Evolutionary conservation across 2,888 invertebrate species (phyloP).

Genomic region (Xanthostigma xanthostigma): DNA sequence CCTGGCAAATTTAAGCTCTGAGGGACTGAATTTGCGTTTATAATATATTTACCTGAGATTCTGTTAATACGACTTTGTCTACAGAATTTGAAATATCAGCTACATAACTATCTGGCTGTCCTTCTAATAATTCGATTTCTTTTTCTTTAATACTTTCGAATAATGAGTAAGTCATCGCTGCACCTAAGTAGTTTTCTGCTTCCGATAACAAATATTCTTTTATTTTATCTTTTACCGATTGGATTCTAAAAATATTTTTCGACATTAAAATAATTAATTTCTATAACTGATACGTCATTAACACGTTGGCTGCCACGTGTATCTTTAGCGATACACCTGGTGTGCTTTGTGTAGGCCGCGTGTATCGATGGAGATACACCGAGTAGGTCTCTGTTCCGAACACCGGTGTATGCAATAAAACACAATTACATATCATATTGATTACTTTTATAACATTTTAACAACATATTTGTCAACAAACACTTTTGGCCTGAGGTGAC

Average conservation of each 20-base stretch:
- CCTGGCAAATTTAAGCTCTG: no score
- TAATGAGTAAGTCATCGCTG: slow-evolving; percentile 88
- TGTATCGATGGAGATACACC: no score
- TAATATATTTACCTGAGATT: slow-evolving; percentile 4
- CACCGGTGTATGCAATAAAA: no score
- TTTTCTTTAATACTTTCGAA: slow-evolving; percentile 85
- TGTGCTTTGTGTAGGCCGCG: no score
- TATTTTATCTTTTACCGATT: slow-evolving; percentile 56
- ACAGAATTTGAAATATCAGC: slow-evolving; percentile 31
- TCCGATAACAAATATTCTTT: slow-evolving; percentile 44
- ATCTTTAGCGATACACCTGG: no score
- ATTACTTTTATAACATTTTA: no score
- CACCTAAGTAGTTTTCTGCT: slow-evolving; percentile 71
- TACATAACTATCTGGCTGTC: slow-evolving; percentile 46
- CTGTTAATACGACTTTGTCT: slow-evolving; percentile 27
- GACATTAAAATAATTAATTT: neutral
- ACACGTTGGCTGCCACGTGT: no score
- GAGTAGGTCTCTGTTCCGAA: no score
- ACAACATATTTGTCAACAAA: no score
- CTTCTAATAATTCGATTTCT: slow-evolving; percentile 48
- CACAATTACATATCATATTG: no score
- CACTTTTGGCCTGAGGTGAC: no score
- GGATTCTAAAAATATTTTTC: slow-evolving; percentile 33
- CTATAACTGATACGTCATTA: neutral
- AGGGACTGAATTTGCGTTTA: no score